Conservation (phyloP, 1,140 invertebrate species). For the Medauroidea extradentata region DNA sequence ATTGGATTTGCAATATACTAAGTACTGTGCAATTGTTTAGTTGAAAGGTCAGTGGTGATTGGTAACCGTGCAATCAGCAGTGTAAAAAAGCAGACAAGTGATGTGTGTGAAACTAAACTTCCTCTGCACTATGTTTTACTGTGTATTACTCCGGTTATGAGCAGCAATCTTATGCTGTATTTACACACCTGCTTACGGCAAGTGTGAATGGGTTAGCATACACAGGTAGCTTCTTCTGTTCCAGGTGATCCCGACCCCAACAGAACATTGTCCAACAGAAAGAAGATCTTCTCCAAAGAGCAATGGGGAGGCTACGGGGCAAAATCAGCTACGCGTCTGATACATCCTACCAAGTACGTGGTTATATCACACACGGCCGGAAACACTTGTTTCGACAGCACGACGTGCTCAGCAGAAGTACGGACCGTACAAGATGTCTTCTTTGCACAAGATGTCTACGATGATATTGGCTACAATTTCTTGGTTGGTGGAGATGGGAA, state of each 20-base stretch:
- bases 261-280: not conserved
- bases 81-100: no score
- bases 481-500: slow-evolving; percentile 50
- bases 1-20: no score
- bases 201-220: no score
- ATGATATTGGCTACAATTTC: slow-evolving; percentile 46
- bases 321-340: not conserved
- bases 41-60: no score
- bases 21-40: no score
- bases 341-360: not conserved
- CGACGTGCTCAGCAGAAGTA: not conserved
- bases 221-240: no score
- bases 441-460: slow-evolving; percentile 41
- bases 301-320: not conserved
- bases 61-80: no score
- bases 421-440: slow-evolving; percentile 41
- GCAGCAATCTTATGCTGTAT: no score
- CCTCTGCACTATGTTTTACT: no score
- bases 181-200: no score
- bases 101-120: no score
- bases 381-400: not conserved
- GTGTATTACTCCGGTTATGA: no score
- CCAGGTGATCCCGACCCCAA: not conserved
- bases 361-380: not conserved
- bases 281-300: not conserved